Evolutionary conservation across 2,113 vertebrate genomes (phyloP), one percentile per base, ranked within the genome.

Genomic region (Salvelinus fontinalis): DNA sequence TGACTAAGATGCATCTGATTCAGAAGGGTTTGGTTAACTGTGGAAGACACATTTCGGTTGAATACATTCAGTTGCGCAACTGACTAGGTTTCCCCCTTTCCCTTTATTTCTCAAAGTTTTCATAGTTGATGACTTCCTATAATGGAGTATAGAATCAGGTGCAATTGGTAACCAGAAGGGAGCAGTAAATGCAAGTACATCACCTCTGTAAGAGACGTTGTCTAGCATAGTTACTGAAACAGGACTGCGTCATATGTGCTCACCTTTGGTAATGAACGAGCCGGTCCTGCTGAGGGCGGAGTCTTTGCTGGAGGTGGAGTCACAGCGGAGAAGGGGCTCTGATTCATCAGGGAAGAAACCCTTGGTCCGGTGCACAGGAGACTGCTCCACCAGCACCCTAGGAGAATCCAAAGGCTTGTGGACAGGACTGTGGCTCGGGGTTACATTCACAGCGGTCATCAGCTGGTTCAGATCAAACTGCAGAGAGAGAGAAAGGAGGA

Each of bases 181-280:
- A 79, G 83, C 76, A 76, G 67, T 62, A 44, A 22, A 65, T 22
- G 22, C 34, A 57, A 73, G 57, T n/a, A n/a, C 9, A 66, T 13
- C 29, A 66, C 16, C 22, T 48, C 9, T 31, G 16, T 64, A 39
- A 39, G 18, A 70, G 24, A 5, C n/a, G 13, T 29, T 24, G 64
- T 11, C 65, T 5, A 13, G 24, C 65, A 26, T 29, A 22, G 29
- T 14, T 27, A 29, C 12, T 22, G 60, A 64, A 64, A 22, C 60
- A n/a, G 20, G 3, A 64, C 60, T 29, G 22, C 3, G 22, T 11
- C 6, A 11, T 48, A 9, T 22, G 22, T 44, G n/a, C 76, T 87
- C 90, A 98, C 98, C 98, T 98, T 99, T 99, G 95, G 97, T 98
- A 93, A 99, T 99, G 88, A 99, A 99, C 82, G 97, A 98, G 79